Conservation (phyloP, 2,797 vertebrate species). For the Loris lydekkerianus region DNA sequence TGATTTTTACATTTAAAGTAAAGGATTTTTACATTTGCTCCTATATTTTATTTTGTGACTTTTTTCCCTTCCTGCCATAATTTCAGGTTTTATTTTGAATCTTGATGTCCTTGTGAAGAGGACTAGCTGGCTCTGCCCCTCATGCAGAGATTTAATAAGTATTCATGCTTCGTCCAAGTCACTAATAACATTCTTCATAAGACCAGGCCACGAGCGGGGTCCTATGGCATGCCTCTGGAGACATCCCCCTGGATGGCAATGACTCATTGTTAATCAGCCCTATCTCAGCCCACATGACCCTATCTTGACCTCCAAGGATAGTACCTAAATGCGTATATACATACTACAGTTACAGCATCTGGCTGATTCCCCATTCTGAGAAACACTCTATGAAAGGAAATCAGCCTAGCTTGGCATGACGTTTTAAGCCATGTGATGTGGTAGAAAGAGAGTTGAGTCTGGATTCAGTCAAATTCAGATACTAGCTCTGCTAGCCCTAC, state of each 20-base stretch:
- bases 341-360: neutral
- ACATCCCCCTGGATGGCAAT: neutral
- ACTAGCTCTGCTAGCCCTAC: neutral
- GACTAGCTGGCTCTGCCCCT: neutral
- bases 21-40: neutral
- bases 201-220: neutral
- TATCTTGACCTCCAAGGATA: neutral
- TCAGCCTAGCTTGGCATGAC: neutral
- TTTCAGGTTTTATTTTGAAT: neutral
- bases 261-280: neutral
- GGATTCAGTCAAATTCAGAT: slow-evolving; percentile 11
- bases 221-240: neutral
- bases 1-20: slow-evolving; percentile 59
- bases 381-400: neutral
- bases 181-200: neutral
- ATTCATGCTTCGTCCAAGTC: neutral
- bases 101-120: neutral
- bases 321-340: no score
- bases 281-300: neutral
- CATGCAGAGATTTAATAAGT: neutral
- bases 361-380: neutral
- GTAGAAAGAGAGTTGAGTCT: neutral
- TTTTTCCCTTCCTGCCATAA: neutral
- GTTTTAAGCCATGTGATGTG: neutral
- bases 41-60: neutral